Conservation (phyloP, 2,797 vertebrate species). For the Mormyrus hasselquistii region DNA sequence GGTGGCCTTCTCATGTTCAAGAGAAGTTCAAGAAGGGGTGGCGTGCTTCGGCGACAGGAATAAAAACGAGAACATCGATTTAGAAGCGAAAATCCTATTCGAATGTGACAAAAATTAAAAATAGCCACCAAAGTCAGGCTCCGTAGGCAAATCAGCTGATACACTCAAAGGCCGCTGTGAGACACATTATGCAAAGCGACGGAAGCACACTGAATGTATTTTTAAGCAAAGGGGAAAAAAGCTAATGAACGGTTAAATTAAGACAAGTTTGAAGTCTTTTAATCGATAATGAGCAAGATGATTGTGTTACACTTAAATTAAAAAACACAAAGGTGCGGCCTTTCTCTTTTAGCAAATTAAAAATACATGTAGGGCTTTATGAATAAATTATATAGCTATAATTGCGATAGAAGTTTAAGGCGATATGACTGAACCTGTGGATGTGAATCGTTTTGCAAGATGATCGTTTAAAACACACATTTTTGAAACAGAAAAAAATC, state of each 20-base stretch:
- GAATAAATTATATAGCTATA: slow-evolving; percentile 42
- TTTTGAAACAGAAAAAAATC: slow-evolving; percentile 11
- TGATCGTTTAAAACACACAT: not conserved
- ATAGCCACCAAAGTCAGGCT: not conserved
- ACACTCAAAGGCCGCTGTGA: not conserved
- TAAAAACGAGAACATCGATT: not conserved
- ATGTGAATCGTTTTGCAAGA: not conserved
- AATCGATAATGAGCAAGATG: slow-evolving; percentile 35
- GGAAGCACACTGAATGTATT: not conserved
- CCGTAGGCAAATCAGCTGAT: not conserved
- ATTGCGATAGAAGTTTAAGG: slow-evolving; percentile 26
- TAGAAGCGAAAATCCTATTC: not conserved
- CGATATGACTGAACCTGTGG: slow-evolving; percentile 27
- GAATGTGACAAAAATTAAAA: not conserved
- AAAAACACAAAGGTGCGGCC: slow-evolving; percentile 22
- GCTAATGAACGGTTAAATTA: slow-evolving; percentile 31
- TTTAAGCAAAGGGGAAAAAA: slow-evolving; percentile 20
- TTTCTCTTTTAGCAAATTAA: slow-evolving; percentile 34
- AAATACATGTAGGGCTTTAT: slow-evolving; percentile 35
- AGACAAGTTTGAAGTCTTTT: slow-evolving; percentile 35
- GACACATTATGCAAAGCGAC: not conserved
- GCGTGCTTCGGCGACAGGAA: not conserved
- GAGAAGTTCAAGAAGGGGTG: slow-evolving; percentile 25
- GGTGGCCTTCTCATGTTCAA: slow-evolving; percentile 43
- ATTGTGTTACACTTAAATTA: slow-evolving; percentile 14